Conservation (phyloP, 1,140 invertebrate species). For the Gonatopus flavifemur region DNA sequence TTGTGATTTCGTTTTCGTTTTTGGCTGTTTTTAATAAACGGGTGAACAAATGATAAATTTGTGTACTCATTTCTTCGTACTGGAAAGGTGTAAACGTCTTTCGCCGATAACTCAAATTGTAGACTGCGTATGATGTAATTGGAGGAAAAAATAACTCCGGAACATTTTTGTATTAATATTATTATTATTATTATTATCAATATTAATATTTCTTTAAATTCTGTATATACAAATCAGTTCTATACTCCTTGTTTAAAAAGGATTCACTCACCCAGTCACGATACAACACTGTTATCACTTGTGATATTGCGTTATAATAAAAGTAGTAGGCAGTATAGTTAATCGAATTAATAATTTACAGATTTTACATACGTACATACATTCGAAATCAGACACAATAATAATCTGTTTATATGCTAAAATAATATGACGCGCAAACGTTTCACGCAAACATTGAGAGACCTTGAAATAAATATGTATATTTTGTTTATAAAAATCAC, state of each 20-base stretch:
- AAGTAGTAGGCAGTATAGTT: slow-evolving; percentile 35
- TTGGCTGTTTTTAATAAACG: slow-evolving; percentile 50
- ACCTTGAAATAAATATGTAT: too few relatives aligned
- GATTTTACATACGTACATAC: slow-evolving; percentile 22
- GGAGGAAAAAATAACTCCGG: too few relatives aligned
- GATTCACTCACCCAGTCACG: slow-evolving; percentile 26
- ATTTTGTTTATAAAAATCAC: too few relatives aligned
- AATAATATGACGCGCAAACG: too few relatives aligned
- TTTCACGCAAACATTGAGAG: too few relatives aligned
- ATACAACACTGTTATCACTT: too few relatives aligned
- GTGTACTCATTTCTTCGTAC: background rate
- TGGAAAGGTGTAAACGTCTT: too few relatives aligned
- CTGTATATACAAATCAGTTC: slow-evolving; percentile 53
- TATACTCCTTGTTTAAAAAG: slow-evolving; percentile 25
- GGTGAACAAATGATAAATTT: slow-evolving; percentile 24
- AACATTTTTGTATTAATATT: too few relatives aligned
- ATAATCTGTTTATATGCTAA: slow-evolving; percentile 20
- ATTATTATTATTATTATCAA: slow-evolving; percentile 24
- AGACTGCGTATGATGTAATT: too few relatives aligned
- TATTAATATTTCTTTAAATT: slow-evolving; percentile 33
- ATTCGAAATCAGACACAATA: slow-evolving; percentile 12
- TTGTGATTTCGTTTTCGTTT: too few relatives aligned
- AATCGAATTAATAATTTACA: slow-evolving; percentile 48
- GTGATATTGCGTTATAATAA: slow-evolving; percentile 41
- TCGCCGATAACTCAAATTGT: too few relatives aligned